Base-by-base conservation (phyloP, 2,797 vertebrate genomes). In the Schizopygopsis malacanthus region DNA sequence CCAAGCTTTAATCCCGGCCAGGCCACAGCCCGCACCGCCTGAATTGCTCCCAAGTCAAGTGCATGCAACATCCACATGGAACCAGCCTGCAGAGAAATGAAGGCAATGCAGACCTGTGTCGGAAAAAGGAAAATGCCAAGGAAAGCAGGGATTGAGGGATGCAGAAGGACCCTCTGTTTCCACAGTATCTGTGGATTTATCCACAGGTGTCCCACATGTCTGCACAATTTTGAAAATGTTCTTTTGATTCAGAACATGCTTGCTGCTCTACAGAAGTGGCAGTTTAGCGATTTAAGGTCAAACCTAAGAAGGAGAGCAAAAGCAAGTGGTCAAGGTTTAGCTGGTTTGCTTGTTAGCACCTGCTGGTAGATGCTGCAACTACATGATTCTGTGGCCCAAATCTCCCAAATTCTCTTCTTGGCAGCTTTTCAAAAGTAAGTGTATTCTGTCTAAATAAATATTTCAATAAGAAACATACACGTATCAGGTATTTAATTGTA, bases 51-150 rank as follows among this genome's bases (percentile, higher is more conserved):
- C 82, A 84, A 87, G 90, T 96, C 96, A 96, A 96, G 95, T 92
- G 90, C 71, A 94, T 94, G 94, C 95, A 94, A 94, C 95, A 95
- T 95, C 94, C 88, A 86, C 76, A 50, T 80, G 86, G 89, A 89
- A 88, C 88, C 87, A 86, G 90, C 79, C 89, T 86, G 88, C 85
- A 90, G 90, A 88, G 87, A 90, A 92, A 93, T 92, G 86, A 92
- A 92, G 89, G 89, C 76, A 89, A 90, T 79, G 84, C 84, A 78
- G 86, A 85, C 81, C 89, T 83, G 79, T 86, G 89, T 92, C 86
- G 84, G 90, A 91, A 93, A 89, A 89, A 75, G 86, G 87, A 73
- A 89, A 81, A 59, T 16, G 75, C 76, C 90, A 91, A 87, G 88
- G 56, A 88, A 86, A 90, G 79, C 85, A 88, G 72, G 50, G 47